A percentile compares a stretch with the other conserved stretches of the same genome.
Evolutionary conservation across 2,797 vertebrate species (phyloP).

Genomic region (Muscicapa striata): DNA sequence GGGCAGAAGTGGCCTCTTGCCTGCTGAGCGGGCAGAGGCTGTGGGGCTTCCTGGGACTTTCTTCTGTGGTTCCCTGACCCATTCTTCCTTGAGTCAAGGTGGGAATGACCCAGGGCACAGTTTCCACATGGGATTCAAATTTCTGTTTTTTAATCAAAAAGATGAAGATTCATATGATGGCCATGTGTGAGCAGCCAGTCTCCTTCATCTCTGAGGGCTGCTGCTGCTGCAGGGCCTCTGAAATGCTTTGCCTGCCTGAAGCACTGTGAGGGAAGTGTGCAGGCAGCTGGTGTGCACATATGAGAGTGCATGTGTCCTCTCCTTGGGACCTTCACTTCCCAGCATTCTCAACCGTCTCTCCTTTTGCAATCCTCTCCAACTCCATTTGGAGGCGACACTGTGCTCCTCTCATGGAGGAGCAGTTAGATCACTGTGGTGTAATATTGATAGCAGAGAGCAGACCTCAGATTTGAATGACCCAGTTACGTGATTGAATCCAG

Average conservation of each 20-base stretch:
- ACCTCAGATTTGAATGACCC: background rate
- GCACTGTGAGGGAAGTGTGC: background rate
- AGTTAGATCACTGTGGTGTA: background rate
- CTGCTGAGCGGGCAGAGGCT: background rate
- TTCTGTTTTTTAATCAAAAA: background rate
- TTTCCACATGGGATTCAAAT: background rate
- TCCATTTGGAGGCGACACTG: fast-evolving
- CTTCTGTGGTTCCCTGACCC: background rate
- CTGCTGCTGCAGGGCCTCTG: background rate
- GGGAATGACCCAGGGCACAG: fast-evolving
- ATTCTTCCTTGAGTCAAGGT: background rate
- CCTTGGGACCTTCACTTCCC: background rate
- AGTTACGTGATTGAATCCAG: background rate
- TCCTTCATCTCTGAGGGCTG: background rate
- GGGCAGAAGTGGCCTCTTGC: background rate
- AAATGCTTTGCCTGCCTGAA: background rate
- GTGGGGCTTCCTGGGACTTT: background rate
- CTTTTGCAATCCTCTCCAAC: background rate
- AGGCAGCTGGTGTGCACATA: fast-evolving
- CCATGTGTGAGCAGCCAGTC: background rate
- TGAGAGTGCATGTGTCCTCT: no score
- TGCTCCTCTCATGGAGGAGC: background rate
- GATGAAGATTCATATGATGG: fast-evolving
- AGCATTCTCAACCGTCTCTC: background rate
- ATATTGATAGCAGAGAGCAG: background rate